Percentiles rank a stretch among this genome's conserved stretches.
Conservation (phyloP, 2,113 vertebrate species). For the Myiozetetes cayanensis region DNA sequence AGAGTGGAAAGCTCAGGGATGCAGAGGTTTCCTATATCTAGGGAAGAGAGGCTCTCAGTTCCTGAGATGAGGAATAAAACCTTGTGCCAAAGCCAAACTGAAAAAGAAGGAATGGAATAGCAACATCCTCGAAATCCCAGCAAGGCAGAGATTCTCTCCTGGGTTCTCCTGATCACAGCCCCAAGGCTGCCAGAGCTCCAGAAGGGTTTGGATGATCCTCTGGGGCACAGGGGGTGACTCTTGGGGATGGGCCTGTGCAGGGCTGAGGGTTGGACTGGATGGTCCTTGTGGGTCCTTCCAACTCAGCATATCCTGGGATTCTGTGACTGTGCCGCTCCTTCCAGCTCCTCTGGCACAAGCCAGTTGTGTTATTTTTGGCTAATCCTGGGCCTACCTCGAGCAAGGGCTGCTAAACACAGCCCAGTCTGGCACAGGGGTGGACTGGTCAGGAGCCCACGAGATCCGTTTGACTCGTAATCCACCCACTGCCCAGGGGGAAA, state of each 20-base stretch:
- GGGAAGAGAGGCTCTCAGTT: neutral
- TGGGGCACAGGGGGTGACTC: neutral
- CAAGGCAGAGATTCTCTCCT: fast-evolving
- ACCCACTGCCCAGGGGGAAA: neutral
- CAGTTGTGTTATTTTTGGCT: neutral
- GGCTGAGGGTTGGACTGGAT: neutral
- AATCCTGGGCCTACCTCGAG: neutral
- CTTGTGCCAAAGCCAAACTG: neutral
- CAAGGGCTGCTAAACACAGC: neutral
- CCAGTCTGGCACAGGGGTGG: neutral
- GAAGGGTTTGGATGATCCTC: neutral
- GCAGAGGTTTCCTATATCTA: neutral
- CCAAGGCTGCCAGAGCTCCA: neutral
- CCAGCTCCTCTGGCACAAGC: neutral
- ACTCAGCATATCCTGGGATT: neutral
- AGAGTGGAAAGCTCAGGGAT: neutral
- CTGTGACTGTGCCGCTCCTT: neutral
- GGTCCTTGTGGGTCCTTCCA: neutral
- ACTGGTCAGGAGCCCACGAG: neutral
- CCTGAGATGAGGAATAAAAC: neutral
- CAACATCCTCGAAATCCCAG: neutral
- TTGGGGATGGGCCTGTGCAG: neutral
- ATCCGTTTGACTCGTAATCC: neutral
- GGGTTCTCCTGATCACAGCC: neutral
- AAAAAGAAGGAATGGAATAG: neutral